These are phyloP conservation scores for Sarcophaga variegata DNA, from an alignment of 2,888 invertebrate species.

Conservation along the genomic window DNA sequence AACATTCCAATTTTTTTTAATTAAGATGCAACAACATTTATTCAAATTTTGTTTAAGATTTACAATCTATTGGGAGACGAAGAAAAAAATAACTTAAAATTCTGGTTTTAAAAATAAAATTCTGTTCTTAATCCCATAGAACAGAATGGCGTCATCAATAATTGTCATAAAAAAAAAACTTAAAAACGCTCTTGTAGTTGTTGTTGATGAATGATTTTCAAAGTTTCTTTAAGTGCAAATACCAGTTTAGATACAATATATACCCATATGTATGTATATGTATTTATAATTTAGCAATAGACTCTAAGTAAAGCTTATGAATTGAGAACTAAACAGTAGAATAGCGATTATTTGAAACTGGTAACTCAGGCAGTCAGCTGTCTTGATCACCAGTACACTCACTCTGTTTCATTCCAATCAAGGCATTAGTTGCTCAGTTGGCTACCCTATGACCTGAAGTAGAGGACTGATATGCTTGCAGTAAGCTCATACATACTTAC, in stretches of 20 bases:
- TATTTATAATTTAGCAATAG: no score
- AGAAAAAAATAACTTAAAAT: background rate
- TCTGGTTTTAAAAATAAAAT: background rate
- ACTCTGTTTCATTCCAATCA: no score
- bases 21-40: background rate
- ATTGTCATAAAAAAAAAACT: background rate
- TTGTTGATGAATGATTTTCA: constrained; percentile 45
- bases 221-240: constrained; percentile 15
- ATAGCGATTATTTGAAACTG: no score
- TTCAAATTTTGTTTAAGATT: background rate
- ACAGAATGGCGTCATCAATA: constrained; percentile 56
- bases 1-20: background rate
- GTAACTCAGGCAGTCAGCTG: no score
- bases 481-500: no score
- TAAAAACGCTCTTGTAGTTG: constrained; percentile 17
- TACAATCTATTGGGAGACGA: background rate
- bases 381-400: no score
- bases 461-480: no score
- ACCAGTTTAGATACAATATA: constrained; percentile 32
- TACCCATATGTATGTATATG: background rate
- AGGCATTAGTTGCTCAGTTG: no score
- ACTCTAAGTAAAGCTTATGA: no score
- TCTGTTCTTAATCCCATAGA: constrained; percentile 21
- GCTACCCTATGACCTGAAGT: no score
- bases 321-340: no score